These are phyloP conservation scores for Aleiodes sp. DNA, from an alignment of 1,140 invertebrate species.

Conservation along the genomic window DNA sequence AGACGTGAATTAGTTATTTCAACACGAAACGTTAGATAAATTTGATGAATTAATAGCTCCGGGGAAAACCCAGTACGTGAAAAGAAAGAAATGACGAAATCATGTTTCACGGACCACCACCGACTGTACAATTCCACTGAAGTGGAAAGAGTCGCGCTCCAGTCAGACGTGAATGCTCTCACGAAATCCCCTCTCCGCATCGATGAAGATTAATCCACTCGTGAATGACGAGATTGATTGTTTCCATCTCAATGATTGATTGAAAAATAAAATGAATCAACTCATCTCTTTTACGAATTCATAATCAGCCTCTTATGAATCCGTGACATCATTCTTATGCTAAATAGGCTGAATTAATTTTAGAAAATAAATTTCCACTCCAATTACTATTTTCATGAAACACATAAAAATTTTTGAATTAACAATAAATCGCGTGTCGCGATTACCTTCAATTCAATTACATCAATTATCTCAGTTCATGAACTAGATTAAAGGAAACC, in stretches of 20 bases:
- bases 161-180: conserved; percentile 30
- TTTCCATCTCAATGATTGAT: too few relatives aligned
- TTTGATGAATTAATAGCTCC: background rate
- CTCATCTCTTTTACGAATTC: background rate
- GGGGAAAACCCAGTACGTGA: background rate
- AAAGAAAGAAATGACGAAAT: background rate
- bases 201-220: background rate
- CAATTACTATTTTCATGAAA: conserved; percentile 3
- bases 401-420: background rate
- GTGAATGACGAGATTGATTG: background rate
- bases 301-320: background rate
- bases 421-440: conserved; percentile 6
- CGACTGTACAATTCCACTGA: conserved; percentile 1
- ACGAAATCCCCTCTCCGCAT: too few relatives aligned
- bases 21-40: background rate
- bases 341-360: background rate
- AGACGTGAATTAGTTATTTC: background rate
- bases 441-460: background rate
- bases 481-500: background rate
- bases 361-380: conserved; percentile 3
- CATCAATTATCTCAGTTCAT: background rate
- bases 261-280: too few relatives aligned
- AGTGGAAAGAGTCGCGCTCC: conserved; percentile 32
- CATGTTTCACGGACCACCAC: background rate
- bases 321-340: background rate